Conservation (phyloP, 2,113 vertebrate species). For the Todiramphus chloris region DNA sequence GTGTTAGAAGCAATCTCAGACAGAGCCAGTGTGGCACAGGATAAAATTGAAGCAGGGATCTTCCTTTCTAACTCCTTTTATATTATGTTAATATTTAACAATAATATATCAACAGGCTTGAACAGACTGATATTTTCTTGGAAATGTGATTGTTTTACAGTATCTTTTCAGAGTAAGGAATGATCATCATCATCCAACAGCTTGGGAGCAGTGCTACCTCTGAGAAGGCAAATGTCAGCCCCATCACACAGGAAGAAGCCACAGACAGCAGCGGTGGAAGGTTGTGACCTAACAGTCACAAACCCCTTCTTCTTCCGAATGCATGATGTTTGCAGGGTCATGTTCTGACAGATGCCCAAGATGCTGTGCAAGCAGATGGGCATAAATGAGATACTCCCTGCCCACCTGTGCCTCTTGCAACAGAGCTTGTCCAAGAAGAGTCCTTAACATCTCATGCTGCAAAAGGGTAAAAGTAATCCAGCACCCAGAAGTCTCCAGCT, state of each 20-base stretch:
- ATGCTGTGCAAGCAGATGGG: not conserved
- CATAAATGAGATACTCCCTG: not conserved
- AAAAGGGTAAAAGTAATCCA: not conserved
- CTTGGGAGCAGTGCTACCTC: not conserved
- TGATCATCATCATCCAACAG: not conserved
- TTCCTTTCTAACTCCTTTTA: not conserved
- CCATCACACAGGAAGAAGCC: not conserved
- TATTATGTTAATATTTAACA: not conserved
- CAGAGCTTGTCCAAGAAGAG: not conserved
- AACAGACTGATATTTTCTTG: not conserved
- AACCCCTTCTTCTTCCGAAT: not conserved
- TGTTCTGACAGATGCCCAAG: not conserved
- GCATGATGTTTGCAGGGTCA: not conserved
- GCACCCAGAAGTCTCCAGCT: not conserved
- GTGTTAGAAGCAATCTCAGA: not conserved
- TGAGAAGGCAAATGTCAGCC: not conserved
- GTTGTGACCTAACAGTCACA: not conserved
- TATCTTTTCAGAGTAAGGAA: not conserved
- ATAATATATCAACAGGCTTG: not conserved
- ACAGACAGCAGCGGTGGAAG: not conserved
- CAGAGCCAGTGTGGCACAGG: not conserved
- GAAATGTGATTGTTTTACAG: not conserved
- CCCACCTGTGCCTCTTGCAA: not conserved
- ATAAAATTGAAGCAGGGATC: not conserved
- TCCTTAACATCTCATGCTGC: fast-evolving